phyloP scores from a whole-genome alignment of 2,113 vertebrate genomes.

The Sapayoa aenigma region DNA sequence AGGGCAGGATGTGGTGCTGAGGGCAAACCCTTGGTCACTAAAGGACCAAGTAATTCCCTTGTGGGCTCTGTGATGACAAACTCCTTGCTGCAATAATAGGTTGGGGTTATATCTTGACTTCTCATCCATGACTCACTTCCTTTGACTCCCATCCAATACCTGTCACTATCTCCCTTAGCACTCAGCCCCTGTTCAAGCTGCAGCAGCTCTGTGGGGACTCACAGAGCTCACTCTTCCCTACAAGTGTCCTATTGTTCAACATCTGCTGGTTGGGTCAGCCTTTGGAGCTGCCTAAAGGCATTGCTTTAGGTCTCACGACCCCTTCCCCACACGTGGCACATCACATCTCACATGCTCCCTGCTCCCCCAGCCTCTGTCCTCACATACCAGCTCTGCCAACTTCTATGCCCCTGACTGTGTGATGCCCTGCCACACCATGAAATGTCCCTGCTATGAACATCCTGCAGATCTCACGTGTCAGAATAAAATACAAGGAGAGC shows the following conservation, averaged over 20 bases:
- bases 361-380: background rate
- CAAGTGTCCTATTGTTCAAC: fast-evolving
- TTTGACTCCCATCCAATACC: background rate
- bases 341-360: background rate
- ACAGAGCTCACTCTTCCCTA: background rate
- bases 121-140: background rate
- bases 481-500: background rate
- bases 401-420: fast-evolving
- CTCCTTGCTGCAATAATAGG: fast-evolving
- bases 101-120: background rate
- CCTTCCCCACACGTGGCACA: background rate
- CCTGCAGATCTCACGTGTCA: background rate
- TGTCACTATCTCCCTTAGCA: background rate
- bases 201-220: background rate
- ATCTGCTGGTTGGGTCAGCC: fast-evolving
- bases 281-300: background rate
- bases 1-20: background rate
- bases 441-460: background rate
- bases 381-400: background rate
- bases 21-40: background rate
- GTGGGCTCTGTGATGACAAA: background rate
- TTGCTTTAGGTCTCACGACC: background rate
- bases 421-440: background rate
- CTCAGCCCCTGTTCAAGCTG: background rate
- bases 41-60: background rate